These are phyloP conservation scores for Escarpia spicata DNA, from an alignment of 2,888 invertebrate genomes.

Conservation along the genomic window DNA sequence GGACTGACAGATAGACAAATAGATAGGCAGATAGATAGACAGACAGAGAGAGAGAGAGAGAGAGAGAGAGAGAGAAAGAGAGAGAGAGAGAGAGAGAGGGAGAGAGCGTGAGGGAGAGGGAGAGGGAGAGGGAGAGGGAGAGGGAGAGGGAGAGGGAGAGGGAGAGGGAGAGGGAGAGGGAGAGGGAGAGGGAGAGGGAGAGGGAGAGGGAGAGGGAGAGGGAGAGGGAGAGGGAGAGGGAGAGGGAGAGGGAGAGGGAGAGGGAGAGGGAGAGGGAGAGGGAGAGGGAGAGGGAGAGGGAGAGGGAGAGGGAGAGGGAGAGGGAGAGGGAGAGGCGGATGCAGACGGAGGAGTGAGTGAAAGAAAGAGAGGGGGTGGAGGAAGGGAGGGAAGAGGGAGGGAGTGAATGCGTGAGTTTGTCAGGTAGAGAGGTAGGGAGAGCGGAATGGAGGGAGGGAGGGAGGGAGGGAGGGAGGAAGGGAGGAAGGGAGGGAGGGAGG, in stretches of 20 bases:
- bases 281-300: not conserved
- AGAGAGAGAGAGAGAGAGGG: not conserved
- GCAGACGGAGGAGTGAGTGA: no score
- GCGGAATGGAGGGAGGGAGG: no score
- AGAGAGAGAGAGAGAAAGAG: constrained; percentile 20
- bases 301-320: constrained; percentile 14
- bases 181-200: not conserved
- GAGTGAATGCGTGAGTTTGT: no score
- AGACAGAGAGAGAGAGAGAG: not conserved
- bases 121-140: constrained; percentile 17
- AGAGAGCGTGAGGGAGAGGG: not conserved
- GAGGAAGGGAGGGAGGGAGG: not conserved
- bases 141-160: not conserved
- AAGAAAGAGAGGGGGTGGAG: no score
- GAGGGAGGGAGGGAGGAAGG: not conserved
- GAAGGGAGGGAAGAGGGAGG: no score
- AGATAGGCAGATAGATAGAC: no score
- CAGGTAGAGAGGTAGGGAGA: no score
- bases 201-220: not conserved
- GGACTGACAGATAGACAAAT: no score
- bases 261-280: not conserved
- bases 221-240: not conserved
- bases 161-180: not conserved
- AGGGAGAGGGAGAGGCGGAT: not conserved
- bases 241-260: constrained; percentile 1